Percentiles rank a stretch among this genome's conserved stretches.
phyloP scores from a whole-genome alignment of 2,113 vertebrate genomes.

The Pogonocichla stellata region DNA sequence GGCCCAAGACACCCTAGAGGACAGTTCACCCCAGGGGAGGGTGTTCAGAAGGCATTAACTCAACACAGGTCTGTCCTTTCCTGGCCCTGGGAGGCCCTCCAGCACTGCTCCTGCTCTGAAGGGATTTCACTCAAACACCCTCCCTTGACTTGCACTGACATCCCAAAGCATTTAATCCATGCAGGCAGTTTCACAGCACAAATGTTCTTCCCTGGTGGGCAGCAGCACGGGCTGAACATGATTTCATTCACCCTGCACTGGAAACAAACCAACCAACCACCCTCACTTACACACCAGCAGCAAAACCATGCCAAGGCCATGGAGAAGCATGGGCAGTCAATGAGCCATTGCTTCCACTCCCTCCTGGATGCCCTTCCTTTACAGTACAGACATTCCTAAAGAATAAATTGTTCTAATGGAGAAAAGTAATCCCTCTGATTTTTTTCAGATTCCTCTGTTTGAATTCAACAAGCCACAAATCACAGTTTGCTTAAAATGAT shows the following conservation, averaged over 20 bases:
- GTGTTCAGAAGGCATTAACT: background rate
- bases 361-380: background rate
- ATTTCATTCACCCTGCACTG: background rate
- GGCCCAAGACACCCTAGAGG: background rate
- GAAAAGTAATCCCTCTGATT: background rate
- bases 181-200: accelerated
- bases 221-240: background rate
- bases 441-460: background rate
- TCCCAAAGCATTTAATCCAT: background rate
- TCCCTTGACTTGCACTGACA: background rate
- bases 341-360: background rate
- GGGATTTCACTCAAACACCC: background rate
- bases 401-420: background rate
- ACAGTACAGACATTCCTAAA: background rate
- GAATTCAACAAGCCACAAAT: background rate
- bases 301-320: background rate
- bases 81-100: background rate
- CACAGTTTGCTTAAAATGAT: background rate
- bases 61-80: background rate
- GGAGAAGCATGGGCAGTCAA: background rate
- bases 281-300: background rate
- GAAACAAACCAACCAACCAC: background rate
- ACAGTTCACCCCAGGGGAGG: background rate
- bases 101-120: background rate
- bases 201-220: background rate